Evolutionary conservation across 2,797 vertebrate genomes (phyloP).

Genomic region (Stomatorhinus walkeri): DNA sequence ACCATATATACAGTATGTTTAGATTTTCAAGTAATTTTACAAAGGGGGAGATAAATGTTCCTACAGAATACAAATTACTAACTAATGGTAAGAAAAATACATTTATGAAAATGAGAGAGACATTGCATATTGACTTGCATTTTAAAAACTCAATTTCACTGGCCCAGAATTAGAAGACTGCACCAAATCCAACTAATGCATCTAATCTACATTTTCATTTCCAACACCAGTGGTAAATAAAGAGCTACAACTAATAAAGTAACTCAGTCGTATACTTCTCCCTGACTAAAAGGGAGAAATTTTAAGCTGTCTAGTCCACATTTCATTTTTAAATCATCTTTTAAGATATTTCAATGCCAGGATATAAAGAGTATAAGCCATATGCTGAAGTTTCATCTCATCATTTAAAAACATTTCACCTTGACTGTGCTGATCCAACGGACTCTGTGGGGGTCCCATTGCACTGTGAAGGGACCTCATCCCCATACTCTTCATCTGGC

Average conservation of each 20-base stretch:
- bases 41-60: background rate
- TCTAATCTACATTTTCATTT: background rate
- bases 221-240: background rate
- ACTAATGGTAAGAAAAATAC: background rate
- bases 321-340: background rate
- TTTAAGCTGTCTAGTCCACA: background rate
- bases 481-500: slow-evolving; percentile 80
- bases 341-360: background rate
- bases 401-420: slow-evolving; percentile 52
- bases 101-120: background rate
- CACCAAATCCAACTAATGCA: background rate
- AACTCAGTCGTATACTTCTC: background rate
- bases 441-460: slow-evolving; percentile 96
- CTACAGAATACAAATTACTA: background rate
- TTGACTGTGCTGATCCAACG: slow-evolving; percentile 97
- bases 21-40: background rate
- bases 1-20: background rate
- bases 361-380: background rate
- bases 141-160: background rate
- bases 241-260: background rate
- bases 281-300: background rate
- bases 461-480: slow-evolving; percentile 91
- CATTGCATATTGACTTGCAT: background rate
- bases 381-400: background rate
- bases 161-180: background rate